Evolutionary conservation across 2,797 vertebrate species (phyloP).

Genomic region (Clarias pachynema): DNA sequence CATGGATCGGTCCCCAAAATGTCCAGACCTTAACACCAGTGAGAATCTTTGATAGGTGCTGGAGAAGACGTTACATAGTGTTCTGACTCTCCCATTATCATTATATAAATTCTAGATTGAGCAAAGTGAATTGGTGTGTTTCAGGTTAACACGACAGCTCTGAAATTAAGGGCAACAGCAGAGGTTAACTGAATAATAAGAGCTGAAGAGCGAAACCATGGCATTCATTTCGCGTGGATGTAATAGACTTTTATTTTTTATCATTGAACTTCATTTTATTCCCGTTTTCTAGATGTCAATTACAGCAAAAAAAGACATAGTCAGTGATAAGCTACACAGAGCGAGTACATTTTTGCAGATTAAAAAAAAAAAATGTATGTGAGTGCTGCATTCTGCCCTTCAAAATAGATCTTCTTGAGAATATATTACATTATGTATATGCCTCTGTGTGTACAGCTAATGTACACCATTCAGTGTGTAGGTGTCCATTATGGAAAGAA

Average conservation of each 20-base stretch:
- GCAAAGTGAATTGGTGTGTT: background rate
- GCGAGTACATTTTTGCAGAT: constrained; percentile 9
- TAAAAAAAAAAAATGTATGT: background rate
- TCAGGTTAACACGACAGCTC: constrained; percentile 15
- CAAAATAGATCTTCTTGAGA: background rate
- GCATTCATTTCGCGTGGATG: constrained; percentile 37
- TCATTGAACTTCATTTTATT: background rate
- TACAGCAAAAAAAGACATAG: background rate
- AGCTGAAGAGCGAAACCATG: constrained; percentile 32
- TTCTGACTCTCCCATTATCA: too few species aligned
- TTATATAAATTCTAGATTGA: background rate
- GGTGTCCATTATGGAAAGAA: too few species aligned
- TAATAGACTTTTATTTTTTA: constrained; percentile 6
- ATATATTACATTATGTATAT: background rate
- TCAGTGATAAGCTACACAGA: constrained; percentile 8
- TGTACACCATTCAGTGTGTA: background rate
- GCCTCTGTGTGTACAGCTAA: background rate
- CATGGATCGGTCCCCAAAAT: too few species aligned
- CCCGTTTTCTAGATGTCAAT: constrained; percentile 38
- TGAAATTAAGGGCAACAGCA: background rate
- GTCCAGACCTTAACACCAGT: too few species aligned
- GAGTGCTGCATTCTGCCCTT: background rate
- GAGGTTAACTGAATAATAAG: constrained; percentile 39
- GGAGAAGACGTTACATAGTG: too few species aligned
- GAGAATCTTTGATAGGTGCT: too few species aligned